Evolutionary conservation across 2,113 vertebrate species (phyloP).

Genomic region (Channa maculata): DNA sequence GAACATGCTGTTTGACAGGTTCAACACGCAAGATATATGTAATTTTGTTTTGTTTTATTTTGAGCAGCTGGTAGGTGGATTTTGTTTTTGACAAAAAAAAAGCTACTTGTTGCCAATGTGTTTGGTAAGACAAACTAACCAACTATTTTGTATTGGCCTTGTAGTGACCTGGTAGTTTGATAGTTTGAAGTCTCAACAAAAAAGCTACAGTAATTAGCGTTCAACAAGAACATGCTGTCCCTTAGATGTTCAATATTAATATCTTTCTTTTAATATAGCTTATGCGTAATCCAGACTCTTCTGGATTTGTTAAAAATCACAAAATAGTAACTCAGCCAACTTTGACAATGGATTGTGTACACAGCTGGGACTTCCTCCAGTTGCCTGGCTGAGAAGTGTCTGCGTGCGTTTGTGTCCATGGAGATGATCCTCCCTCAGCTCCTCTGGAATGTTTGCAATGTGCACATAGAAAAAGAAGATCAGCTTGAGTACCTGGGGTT

Average conservation of each 20-base stretch:
- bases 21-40: neutral
- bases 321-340: constrained; percentile 33
- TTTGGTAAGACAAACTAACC: neutral
- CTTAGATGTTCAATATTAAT: neutral
- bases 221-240: neutral
- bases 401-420: constrained; percentile 65
- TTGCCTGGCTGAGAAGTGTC: constrained; percentile 42
- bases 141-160: neutral
- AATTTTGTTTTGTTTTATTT: too few species aligned
- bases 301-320: neutral
- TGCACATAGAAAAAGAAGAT: constrained; percentile 56
- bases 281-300: neutral
- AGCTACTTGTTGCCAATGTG: neutral
- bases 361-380: constrained; percentile 73
- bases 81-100: neutral
- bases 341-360: constrained; percentile 61
- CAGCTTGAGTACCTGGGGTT: constrained; percentile 66
- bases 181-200: neutral
- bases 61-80: neutral
- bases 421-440: constrained; percentile 77
- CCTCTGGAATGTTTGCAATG: constrained; percentile 82
- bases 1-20: neutral
- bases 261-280: neutral
- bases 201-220: neutral
- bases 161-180: neutral